Base-by-base conservation (phyloP, 2,797 vertebrate species). In the Fistularia tabacaria region DNA sequence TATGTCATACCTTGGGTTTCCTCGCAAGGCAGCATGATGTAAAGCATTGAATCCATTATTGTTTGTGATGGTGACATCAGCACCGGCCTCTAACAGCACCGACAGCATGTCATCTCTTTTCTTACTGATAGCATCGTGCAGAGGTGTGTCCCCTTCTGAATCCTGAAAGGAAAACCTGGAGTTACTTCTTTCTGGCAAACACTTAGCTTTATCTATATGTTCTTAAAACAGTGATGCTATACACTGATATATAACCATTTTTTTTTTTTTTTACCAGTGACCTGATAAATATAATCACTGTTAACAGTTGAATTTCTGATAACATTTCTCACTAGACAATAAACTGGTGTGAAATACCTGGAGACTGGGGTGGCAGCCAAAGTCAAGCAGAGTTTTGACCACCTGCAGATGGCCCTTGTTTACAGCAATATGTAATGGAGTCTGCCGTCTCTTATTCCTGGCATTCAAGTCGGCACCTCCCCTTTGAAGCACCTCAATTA, bases 401-500 rank as follows among this genome's bases (percentile, higher is more conserved):
- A 99, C 97, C 78, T 99, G 97, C 62, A 99, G 90, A 66, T 99
- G 97, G 38, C 97, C 97, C 83, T 99, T 99, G 84, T 99, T 99
- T 71, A 99, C 97, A 37, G 97, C 97, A 62, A 99, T 99, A 68
- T 99, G 97, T 68, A 99, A 91, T 0, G 97, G 97, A 0, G 97
- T 99, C 88, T 99, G 97, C 49, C 95, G 84, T 48, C 97, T 93
- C 66, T 99, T 99, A 87, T 99, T 99, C 59, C 97, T 93, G 65
- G 97, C 97, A 0, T 99, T 99, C 80, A 99, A 69, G 82, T 99
- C 97, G 0, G 97, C 96, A 0, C 97, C 96, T 36, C 97, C 97
- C 64, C 95, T 87, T 72, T 99, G 97, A 65, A 99, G 79, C 59
- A 98, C 97, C 87, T 99, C 97, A 50, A 99, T 99, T 69, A 99